Evolutionary conservation across 2,888 invertebrate species (phyloP), one percentile per base, ranked within the genome.

Genomic region (Selenia dentaria): DNA sequence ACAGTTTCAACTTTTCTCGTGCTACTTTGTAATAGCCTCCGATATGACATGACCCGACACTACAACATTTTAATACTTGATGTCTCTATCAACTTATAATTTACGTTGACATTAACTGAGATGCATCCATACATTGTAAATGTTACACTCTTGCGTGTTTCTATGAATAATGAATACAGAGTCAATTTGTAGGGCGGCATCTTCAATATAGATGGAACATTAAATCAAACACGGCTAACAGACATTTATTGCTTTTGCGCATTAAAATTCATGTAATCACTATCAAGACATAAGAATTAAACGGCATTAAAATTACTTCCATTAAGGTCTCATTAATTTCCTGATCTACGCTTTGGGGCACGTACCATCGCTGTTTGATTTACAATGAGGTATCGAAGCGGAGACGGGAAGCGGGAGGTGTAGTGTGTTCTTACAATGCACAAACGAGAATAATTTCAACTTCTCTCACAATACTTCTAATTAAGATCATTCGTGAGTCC

Each of bases 401-500:
- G 32, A 50, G 53, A 48, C 60, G 49, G 57, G 62, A 62, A 62
- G 68, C 57, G 55, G 59, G 52, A 59, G 25, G 8, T 10, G 10
- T n/a, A n/a, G n/a, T n/a, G n/a, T n/a, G 56, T 64, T 73, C 75
- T 74, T 78, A 76, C 74, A 78, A 69, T 52, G 64, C 74, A 62
- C 63, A 74, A 63, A 68, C 68, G 62, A 66, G 60, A 71, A 81
- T 87, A 83, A 83, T 82, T 86, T 85, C 85, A n/a, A n/a, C 79
- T 64, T 74, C 73, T 70, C 68, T 54, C 69, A 89, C 87, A 88
- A 88, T 87, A 79, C 83, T 84, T 87, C 86, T 89, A 87, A 89
- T 88, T 88, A 88, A 87, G 89, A 86, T 86, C 84, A 84, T 82
- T 82, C 85, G 83, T 83, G 81, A 75, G 78, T 51, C 75, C 77